These are phyloP conservation scores for Chrysina gloriosa DNA, from an alignment of 2,888 invertebrate genomes.

Conservation along the genomic window DNA sequence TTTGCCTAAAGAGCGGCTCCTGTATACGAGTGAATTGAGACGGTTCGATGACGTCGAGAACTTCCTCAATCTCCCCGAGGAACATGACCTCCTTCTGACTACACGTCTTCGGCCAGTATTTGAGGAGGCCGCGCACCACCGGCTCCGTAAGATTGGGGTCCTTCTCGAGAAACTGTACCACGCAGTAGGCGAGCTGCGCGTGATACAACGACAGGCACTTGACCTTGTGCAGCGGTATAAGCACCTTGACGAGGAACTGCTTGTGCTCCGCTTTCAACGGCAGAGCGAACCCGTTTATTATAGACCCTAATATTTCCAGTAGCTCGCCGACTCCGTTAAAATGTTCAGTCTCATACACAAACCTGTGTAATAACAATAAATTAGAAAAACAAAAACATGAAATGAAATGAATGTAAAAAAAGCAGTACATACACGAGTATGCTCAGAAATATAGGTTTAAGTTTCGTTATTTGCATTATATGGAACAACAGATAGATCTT, in stretches of 20 bases:
- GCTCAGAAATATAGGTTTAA: too few relatives aligned
- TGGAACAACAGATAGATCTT: too few relatives aligned
- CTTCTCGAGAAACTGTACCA: conserved; percentile 98
- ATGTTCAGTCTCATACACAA: conserved; percentile 98
- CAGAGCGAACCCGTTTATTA: conserved; percentile 98
- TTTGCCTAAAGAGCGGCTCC: conserved; percentile 97
- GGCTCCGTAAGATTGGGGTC: conserved; percentile 96
- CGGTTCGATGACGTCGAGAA: conserved; percentile 99
- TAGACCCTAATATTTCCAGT: conserved; percentile 96
- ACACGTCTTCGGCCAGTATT: conserved; percentile 99
- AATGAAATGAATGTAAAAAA: background rate
- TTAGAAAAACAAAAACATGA: background rate
- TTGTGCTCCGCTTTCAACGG: conserved; percentile 99
- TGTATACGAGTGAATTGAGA: conserved; percentile 99
- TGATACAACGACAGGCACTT: conserved; percentile 97
- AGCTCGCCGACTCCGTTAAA: conserved; percentile 98
- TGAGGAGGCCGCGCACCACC: conserved; percentile 92
- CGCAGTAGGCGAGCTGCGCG: conserved; percentile 97
- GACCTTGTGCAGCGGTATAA: conserved; percentile 96
- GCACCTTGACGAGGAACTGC: conserved; percentile 92
- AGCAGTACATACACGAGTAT: too few relatives aligned
- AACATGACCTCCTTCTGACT: conserved; percentile 99
- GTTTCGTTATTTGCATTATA: too few relatives aligned
- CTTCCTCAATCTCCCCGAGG: conserved; percentile 98
- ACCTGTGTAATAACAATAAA: conserved; percentile 78